phyloP scores from a whole-genome alignment of 2,888 invertebrate species.

The Hanleya hanleyi region DNA sequence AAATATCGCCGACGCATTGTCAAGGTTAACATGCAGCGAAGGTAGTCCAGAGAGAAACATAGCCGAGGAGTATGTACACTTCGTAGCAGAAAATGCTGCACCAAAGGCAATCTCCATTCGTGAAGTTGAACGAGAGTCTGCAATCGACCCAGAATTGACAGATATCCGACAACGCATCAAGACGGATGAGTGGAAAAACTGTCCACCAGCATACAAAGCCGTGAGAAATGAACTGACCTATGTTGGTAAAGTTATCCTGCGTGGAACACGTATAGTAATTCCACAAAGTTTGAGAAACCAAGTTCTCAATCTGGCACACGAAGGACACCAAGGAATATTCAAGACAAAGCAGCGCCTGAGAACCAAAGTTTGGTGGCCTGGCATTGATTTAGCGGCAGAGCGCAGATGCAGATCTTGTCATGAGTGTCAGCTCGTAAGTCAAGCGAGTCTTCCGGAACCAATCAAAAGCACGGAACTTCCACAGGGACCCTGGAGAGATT shows the following conservation, averaged over 20 bases:
- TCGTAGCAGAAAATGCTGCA: constrained; percentile 4
- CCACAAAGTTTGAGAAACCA: background rate
- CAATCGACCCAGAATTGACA: background rate
- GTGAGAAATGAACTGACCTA: constrained; percentile 12
- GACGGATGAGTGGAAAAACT: background rate
- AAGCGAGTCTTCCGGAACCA: constrained; percentile 15
- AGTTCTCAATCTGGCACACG: constrained; percentile 20
- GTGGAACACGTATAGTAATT: constrained; percentile 17
- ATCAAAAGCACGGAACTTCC: constrained; percentile 31
- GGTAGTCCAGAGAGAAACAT: background rate
- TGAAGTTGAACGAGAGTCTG: background rate
- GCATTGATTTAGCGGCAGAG: background rate
- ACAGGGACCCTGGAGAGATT: constrained; percentile 37
- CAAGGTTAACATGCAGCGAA: background rate
- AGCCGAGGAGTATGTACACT: constrained; percentile 5
- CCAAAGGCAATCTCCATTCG: background rate
- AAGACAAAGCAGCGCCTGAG: constrained; percentile 9
- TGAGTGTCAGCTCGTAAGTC: constrained; percentile 7
- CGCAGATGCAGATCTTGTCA: background rate
- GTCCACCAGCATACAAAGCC: constrained; percentile 7
- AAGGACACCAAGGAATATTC: constrained; percentile 22
- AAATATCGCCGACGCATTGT: constrained; percentile 11
- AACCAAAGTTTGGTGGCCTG: constrained; percentile 19
- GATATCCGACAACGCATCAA: background rate
- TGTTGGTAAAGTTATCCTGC: constrained; percentile 8